Evolutionary conservation across 2,888 invertebrate genomes (phyloP), one percentile per base, ranked within the genome.

Genomic region (Dinocampus coccinellae): DNA sequence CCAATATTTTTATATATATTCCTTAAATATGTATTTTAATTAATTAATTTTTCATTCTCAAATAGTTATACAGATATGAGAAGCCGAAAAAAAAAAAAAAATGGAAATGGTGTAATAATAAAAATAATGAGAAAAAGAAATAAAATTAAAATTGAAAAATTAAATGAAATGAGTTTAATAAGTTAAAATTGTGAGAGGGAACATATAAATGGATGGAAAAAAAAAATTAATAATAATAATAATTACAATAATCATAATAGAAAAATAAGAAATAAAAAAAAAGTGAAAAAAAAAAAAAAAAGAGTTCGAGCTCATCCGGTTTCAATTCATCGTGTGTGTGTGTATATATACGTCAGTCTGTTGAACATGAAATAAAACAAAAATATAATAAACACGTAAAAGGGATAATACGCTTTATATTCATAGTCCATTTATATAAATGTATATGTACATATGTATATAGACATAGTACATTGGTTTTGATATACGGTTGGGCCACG

Each of bases 401-500:
- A 47, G 20, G 47, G 47, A 47, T 47, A 47, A 47, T 47, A 47
- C 6, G 16, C 47, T 29, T 29, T 47, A 20, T 47, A 16, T 47
- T 16, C 16, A 47, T 47, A 47, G 16, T 47, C 16, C 47, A 47
- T 47, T 47, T 47, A 47, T 47, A 47, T 39, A 39, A 11, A 36
- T 42, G n/a, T 42, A 16, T 42, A 16, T 42, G 9, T 47, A 47
- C 16, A 47, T 20, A 16, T 20, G 9, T 16, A 42, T n/a, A 47
- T 16, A 47, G 6, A 16, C 16, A 47, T 16, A 16, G 16, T n/a
- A 47, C 47, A 47, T 47, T 47, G 47, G 47, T 47, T 47, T 47
- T 47, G 47, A 47, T 47, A 47, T 47, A 47, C 47, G 47, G 16
- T 47, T 47, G 16, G 47, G 47, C 47, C 47, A 47, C 47, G 47